Conservation (phyloP, 2,797 vertebrate genomes). For the Botia almorhae region DNA sequence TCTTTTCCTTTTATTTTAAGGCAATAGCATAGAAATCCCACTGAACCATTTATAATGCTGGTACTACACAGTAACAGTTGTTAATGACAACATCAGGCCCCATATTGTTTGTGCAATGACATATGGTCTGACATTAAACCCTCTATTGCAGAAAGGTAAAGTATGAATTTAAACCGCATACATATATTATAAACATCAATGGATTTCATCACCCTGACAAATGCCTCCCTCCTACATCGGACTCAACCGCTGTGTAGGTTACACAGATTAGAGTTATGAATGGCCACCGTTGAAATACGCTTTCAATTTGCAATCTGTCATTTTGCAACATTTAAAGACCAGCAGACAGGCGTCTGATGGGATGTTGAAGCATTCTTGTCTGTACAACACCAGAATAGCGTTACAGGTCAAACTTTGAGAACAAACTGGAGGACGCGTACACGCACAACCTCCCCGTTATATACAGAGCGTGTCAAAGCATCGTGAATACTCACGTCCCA, state of each 20-base stretch:
- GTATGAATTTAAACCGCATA: constrained; percentile 30
- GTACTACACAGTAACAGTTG: constrained; percentile 19
- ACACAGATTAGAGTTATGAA: not conserved
- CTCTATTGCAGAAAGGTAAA: constrained; percentile 4
- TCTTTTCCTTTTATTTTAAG: not conserved
- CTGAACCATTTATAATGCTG: not conserved
- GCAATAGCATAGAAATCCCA: not conserved
- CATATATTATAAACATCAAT: not conserved
- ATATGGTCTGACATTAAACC: constrained; percentile 15
- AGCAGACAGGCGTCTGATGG: not conserved
- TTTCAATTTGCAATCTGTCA: not conserved
- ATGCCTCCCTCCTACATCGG: not conserved
- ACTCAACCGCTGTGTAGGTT: not conserved
- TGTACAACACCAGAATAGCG: not conserved
- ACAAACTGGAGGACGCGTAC: not conserved
- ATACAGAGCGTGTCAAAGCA: not conserved
- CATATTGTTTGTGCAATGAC: constrained; percentile 14
- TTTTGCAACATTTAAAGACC: not conserved
- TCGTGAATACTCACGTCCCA: constrained; percentile 75
- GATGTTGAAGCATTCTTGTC: not conserved
- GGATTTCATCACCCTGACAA: not conserved
- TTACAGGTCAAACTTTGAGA: constrained; percentile 35
- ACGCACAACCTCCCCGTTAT: not conserved
- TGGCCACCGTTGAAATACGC: too few species aligned
- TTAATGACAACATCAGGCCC: constrained; percentile 4